Percentiles rank a stretch among this genome's conserved stretches.
phyloP scores from a whole-genome alignment of 2,888 invertebrate genomes.

The Caenorhabditis virilis region DNA sequence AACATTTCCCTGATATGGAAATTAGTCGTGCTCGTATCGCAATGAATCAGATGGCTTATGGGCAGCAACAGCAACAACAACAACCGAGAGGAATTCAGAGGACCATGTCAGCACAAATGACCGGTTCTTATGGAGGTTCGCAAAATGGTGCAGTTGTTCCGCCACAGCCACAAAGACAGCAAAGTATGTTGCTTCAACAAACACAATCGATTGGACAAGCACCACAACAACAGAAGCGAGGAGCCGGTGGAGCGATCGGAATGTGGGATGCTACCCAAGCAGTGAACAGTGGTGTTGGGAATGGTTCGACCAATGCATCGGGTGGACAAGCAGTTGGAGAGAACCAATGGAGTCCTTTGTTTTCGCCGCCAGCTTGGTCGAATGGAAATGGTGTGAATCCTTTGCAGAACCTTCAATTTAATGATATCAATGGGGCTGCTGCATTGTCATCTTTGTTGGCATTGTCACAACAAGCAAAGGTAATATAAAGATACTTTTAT shows the following conservation, averaged over 20 bases:
- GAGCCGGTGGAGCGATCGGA: constrained; percentile 10
- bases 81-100: constrained; percentile 32
- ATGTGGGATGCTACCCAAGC: constrained; percentile 25
- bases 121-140: constrained; percentile 8
- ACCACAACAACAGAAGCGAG: constrained; percentile 10
- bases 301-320: background rate
- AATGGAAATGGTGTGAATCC: constrained; percentile 4
- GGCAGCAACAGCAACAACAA: constrained; percentile 8
- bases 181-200: constrained; percentile 3
- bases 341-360: constrained; percentile 42
- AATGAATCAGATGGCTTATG: constrained; percentile 19
- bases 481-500: background rate
- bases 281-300: constrained; percentile 6
- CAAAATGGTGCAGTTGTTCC: background rate
- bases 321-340: background rate
- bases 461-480: background rate
- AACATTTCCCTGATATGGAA: constrained; percentile 35
- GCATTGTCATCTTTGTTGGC: background rate
- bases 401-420: background rate
- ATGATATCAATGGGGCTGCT: background rate
- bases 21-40: background rate
- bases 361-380: constrained; percentile 40
- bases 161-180: constrained; percentile 4
- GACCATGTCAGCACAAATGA: constrained; percentile 35
- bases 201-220: constrained; percentile 17